Conservation (phyloP, 2,113 vertebrate species). For the pig (Sus scrofa) region DNA sequence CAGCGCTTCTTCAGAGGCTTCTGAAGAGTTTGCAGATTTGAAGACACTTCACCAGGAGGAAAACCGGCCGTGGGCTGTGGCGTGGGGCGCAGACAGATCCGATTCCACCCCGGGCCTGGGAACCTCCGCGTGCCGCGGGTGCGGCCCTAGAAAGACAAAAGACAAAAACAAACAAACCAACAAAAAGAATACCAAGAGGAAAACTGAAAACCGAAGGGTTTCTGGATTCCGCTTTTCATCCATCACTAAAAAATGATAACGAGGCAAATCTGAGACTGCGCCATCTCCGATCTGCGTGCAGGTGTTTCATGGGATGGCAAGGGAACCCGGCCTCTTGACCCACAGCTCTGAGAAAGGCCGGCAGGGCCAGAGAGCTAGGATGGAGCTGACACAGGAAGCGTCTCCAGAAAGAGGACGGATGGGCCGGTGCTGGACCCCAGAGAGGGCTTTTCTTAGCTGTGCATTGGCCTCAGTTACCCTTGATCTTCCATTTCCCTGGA, state of each 20-base stretch:
- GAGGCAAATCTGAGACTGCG: neutral
- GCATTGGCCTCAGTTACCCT: neutral
- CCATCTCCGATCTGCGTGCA: neutral
- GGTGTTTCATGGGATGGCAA: neutral
- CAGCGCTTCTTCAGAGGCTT: neutral
- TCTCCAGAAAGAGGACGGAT: neutral
- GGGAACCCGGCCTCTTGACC: neutral
- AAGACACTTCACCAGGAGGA: neutral
- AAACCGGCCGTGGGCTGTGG: no score
- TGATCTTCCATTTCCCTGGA: neutral
- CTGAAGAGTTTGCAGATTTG: neutral
- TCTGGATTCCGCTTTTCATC: neutral
- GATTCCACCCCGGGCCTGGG: no score
- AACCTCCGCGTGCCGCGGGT: no score
- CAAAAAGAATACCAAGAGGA: conserved; percentile 36
- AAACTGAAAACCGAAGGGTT: neutral
- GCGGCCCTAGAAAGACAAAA: no score
- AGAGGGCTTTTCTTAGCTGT: neutral
- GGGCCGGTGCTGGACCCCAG: neutral
- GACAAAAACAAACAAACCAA: no score
- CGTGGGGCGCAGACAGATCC: no score
- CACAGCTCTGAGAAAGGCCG: neutral
- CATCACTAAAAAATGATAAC: neutral
- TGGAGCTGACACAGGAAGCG: fast-evolving
- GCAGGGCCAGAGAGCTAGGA: neutral